Evolutionary conservation across 2,797 vertebrate species (phyloP).

Genomic region (Urosaurus nigricauda): DNA sequence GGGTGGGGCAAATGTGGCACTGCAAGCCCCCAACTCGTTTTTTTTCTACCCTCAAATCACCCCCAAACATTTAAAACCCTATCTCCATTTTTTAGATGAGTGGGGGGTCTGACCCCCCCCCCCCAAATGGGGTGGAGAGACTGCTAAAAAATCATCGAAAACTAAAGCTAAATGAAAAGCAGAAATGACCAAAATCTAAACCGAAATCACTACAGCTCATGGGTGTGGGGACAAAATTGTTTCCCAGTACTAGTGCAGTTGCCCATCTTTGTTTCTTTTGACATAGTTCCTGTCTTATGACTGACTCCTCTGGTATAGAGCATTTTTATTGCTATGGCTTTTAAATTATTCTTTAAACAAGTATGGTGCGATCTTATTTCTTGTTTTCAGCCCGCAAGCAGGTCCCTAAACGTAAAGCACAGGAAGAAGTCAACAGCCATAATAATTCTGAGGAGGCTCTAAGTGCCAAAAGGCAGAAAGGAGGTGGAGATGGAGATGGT

Average conservation of each 20-base stretch:
- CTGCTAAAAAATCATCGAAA: too few species aligned
- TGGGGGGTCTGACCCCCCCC: too few species aligned
- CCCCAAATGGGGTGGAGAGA: too few species aligned
- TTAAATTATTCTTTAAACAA: neutral
- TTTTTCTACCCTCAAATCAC: too few species aligned
- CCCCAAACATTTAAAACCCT: too few species aligned
- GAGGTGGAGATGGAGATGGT: conserved; percentile 52
- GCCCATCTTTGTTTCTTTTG: neutral
- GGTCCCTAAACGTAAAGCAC: conserved; percentile 87
- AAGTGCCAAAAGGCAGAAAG: conserved; percentile 62
- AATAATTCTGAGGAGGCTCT: conserved; percentile 34
- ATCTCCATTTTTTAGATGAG: too few species aligned
- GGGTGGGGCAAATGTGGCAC: neutral
- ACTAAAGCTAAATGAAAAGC: too few species aligned
- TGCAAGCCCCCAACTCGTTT: too few species aligned
- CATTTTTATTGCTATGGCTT: neutral
- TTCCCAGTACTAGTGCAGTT: too few species aligned
- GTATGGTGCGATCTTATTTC: neutral
- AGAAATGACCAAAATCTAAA: too few species aligned
- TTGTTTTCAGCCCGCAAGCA: conserved; percentile 86
- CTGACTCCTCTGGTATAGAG: neutral
- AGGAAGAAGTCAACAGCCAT: conserved; percentile 57
- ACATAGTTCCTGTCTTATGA: neutral
- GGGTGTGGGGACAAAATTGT: too few species aligned
- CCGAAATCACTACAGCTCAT: too few species aligned